phyloP scores from a whole-genome alignment of 2,797 vertebrate genomes.

The Sebastiscus albofasciatus region DNA sequence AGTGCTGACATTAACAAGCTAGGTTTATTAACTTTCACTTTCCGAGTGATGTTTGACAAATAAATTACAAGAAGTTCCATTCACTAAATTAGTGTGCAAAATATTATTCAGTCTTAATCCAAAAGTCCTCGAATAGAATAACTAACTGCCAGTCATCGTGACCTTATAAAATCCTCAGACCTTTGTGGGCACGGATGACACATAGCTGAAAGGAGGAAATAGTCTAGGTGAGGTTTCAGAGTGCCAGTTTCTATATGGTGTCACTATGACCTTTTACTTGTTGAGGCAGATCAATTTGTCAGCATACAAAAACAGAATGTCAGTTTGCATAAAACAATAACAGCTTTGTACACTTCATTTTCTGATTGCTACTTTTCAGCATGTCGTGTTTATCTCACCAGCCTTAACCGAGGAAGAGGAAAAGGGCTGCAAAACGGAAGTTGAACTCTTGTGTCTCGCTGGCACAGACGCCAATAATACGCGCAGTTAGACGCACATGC shows the following conservation, averaged over 20 bases:
- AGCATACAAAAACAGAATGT: neutral
- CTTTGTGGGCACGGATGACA: conserved; percentile 35
- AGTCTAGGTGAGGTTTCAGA: conserved; percentile 9
- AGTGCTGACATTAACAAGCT: neutral
- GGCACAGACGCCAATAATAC: neutral
- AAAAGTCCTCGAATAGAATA: neutral
- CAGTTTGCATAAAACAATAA: neutral
- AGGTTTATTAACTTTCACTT: neutral
- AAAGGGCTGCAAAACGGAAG: conserved; percentile 38
- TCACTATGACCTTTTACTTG: conserved; percentile 29
- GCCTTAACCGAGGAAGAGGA: conserved; percentile 6
- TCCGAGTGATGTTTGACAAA: neutral
- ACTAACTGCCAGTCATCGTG: neutral
- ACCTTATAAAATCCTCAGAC: conserved; percentile 21
- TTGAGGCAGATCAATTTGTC: conserved; percentile 12
- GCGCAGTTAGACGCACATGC: conserved; percentile 21
- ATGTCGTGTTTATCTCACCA: neutral
- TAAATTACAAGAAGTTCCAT: neutral
- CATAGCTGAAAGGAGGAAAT: conserved; percentile 24
- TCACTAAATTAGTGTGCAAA: neutral
- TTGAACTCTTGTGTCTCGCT: conserved; percentile 4
- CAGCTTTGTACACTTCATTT: neutral
- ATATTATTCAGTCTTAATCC: neutral
- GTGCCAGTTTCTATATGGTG: conserved; percentile 21
- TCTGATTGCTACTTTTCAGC: neutral